phyloP scores from a whole-genome alignment of 1,140 invertebrate genomes.

The Lerema accius region DNA sequence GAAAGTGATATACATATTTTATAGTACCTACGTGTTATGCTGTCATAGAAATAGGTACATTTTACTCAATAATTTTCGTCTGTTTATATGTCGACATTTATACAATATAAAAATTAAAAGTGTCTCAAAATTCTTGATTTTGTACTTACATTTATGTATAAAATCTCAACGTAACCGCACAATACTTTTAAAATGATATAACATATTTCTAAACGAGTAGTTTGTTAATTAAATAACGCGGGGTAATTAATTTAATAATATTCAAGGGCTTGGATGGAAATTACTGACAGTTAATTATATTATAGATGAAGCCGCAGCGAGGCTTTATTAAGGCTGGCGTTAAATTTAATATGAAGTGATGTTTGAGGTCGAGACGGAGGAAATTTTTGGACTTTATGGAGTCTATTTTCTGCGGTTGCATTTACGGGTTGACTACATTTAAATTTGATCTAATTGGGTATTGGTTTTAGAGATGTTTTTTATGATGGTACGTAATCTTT shows the following conservation, averaged over 20 bases:
- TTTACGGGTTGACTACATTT: not conserved
- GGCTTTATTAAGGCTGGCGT: slow-evolving; percentile 21
- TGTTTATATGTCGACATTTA: too few species aligned
- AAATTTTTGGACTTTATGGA: not conserved
- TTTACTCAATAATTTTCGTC: too few species aligned
- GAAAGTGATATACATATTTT: too few species aligned
- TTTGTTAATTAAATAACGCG: slow-evolving; percentile 23
- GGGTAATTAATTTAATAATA: slow-evolving; percentile 27
- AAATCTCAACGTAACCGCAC: too few species aligned
- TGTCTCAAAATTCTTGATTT: too few species aligned
- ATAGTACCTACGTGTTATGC: too few species aligned
- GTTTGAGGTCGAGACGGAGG: not conserved
- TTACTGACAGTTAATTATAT: slow-evolving; percentile 35
- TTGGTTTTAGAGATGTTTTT: too few species aligned
- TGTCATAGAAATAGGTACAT: too few species aligned
- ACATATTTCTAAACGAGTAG: not conserved
- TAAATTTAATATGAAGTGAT: slow-evolving; percentile 26
- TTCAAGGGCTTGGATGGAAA: slow-evolving; percentile 26
- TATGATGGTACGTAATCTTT: too few species aligned
- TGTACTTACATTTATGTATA: too few species aligned
- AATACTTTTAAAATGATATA: slow-evolving; percentile 11
- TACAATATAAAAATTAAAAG: too few species aligned
- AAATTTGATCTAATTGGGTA: not conserved
- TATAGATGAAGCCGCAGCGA: slow-evolving; percentile 21
- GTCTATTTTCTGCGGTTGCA: not conserved